Evolutionary conservation across 2,113 vertebrate species (phyloP), one percentile per base, ranked within the genome.

Genomic region (Cryptotis parvus): DNA sequence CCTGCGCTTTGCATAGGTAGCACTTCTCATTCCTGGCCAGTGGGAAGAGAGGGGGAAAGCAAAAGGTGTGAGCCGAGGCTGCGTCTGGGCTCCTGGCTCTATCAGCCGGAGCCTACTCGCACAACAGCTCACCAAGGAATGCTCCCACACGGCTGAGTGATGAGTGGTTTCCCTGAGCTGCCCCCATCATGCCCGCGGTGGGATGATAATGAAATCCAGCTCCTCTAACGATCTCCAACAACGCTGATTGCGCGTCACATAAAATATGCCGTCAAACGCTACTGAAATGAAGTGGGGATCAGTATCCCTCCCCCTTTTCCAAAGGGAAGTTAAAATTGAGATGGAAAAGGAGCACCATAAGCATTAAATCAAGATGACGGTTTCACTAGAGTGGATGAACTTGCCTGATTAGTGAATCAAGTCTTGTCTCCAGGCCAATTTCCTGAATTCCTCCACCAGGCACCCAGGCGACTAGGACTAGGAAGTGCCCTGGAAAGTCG

Each of bases 11-110:
- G 97, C 99, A 99, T 84, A 99, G 68, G 94, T 98, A 99, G 97
- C 99, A 99, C 93, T 98, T 99, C 97, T 99, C 98, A 91, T 78
- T 97, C 94, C 98, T 98, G 96, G 91, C 93, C 94, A 97, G 96
- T 94, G 93, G 93, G 84, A 92, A 98, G 95, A 95, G 65, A 92
- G 58, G 35, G 35, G 65, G 95, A 92, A 92, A 80, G 97, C 96
- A 93, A 95, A 65, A 92, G 77, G 66, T 96, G 96, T 97, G 94
- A 97, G 96, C 91, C 31, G 16, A 70, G 91, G 93, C 94, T 94
- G 95, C 92, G 31, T 87, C 93, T 1, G 0, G 94, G 96, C 92
- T 96, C 89, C 92, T 90, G 35, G 82, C 94, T 0, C 4, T 63
- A 90, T 94, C 97, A 96, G 93, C 84, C 85, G 91, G 94, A 26